Evolutionary conservation across 2,797 vertebrate genomes (phyloP), one percentile per base, ranked within the genome.

Genomic region (Coendou prehensilis): DNA sequence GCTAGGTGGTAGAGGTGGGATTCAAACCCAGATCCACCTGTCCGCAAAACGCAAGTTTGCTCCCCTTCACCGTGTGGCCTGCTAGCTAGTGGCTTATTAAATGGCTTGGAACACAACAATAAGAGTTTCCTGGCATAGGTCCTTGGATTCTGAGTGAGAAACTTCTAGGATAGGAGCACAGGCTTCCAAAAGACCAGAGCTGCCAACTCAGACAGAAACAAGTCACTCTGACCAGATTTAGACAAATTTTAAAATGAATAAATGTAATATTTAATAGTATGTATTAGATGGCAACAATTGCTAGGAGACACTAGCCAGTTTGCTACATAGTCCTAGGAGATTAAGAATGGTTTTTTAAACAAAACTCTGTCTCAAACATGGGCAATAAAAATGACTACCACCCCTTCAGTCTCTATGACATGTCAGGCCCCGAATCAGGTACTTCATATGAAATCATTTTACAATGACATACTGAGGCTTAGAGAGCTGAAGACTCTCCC

Each of bases 141-240:
- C 86, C 94, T 78, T 0, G 1, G 56, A 89, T 97, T 78, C 64
- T 79, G 96, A 94, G 81, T 90, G 61, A 94, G 87, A 84, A 90
- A n/a, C 64, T 91, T 92, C 17, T 85, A 63, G 47, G 5, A 81
- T 61, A 67, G 79, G 33, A 96, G 63, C 57, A 18, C 59, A 81
- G 50, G 18, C 85, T 97, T 97, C 93, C 88, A 83, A 94, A 10
- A 91, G 76, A 86, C 78, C 92, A 92, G 45, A 84, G 87, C 93
- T 89, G 59, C 94, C 94, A 89, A 59, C 83, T 91, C 82, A 83
- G 54, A 47, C 76, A 96, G 57, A 92, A 89, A 69, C 86, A 82
- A 80, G 75, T 84, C 52, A 71, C 85, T 96, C 81, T 63, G 81
- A 87, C 87, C 76, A 95, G 89, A 96, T 81, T 93, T 76, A 96